Evolutionary conservation across 2,797 vertebrate species (phyloP).

Genomic region (Myotis pilosus): DNA sequence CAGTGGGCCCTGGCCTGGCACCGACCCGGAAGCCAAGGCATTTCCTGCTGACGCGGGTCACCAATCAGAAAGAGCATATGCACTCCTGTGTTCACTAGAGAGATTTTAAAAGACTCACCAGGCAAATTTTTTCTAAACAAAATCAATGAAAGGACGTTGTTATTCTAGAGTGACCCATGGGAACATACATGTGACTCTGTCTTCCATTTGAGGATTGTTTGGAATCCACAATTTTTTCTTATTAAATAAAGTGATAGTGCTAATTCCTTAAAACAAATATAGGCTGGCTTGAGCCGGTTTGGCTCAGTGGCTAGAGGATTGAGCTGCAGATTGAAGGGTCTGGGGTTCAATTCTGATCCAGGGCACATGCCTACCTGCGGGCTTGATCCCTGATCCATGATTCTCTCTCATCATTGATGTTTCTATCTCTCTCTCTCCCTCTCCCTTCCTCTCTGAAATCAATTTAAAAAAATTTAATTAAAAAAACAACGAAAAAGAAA

Average conservation of each 20-base stretch:
- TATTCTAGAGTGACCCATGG: neutral
- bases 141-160: neutral
- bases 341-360: too few relatives aligned
- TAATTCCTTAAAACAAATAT: neutral
- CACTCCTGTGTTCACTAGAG: neutral
- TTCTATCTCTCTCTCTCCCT: too few relatives aligned
- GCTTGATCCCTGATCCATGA: too few relatives aligned
- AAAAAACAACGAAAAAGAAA: neutral
- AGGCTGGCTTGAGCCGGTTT: too few relatives aligned
- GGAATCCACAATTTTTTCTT: neutral
- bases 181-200: neutral
- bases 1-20: neutral
- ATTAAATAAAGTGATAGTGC: neutral
- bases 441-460: too few relatives aligned
- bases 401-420: too few relatives aligned
- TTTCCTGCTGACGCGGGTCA: neutral
- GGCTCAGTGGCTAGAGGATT: too few relatives aligned
- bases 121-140: neutral
- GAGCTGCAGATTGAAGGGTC: too few relatives aligned
- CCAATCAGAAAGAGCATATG: too few relatives aligned
- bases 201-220: neutral
- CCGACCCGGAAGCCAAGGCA: accelerated
- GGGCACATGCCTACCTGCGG: too few relatives aligned
- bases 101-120: neutral
- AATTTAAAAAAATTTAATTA: too few relatives aligned